Evolutionary conservation across 2,113 vertebrate species (phyloP).

Genomic region (Gymnocephalus cernua): DNA sequence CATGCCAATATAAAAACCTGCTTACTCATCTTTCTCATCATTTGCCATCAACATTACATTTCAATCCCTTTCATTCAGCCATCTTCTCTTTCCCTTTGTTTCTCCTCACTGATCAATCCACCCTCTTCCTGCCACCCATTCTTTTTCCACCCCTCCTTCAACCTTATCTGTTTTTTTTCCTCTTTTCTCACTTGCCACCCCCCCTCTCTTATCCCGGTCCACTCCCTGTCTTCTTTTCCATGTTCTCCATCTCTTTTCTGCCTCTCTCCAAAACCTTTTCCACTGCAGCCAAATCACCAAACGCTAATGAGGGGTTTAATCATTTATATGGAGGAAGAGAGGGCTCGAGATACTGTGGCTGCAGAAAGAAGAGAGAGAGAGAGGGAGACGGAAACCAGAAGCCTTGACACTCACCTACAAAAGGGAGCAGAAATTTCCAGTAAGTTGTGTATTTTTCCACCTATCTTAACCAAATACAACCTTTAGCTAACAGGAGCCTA

Average conservation of each 20-base stretch:
- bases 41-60: slow-evolving; percentile 29
- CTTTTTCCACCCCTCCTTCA: slow-evolving; percentile 53
- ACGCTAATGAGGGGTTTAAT: slow-evolving; percentile 76
- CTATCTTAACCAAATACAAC: not conserved
- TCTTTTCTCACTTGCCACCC: slow-evolving; percentile 16
- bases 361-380: slow-evolving; percentile 34
- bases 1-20: not conserved
- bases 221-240: slow-evolving; percentile 44
- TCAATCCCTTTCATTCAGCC: slow-evolving; percentile 46
- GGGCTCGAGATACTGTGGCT: slow-evolving; percentile 46
- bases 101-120: slow-evolving; percentile 21
- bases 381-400: not conserved
- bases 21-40: slow-evolving; percentile 15
- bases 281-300: slow-evolving; percentile 73
- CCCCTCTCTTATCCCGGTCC: not conserved
- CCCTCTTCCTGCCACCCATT: slow-evolving; percentile 40
- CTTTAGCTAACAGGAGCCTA: slow-evolving; percentile 6
- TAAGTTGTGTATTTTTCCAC: not conserved
- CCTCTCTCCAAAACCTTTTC: slow-evolving; percentile 28
- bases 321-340: slow-evolving; percentile 69
- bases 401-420: slow-evolving; percentile 24
- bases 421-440: not conserved
- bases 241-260: slow-evolving; percentile 7
- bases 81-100: slow-evolving; percentile 38
- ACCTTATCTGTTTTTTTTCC: slow-evolving; percentile 40